Conservation (phyloP, 2,113 vertebrate genomes). For the Gavia stellata region DNA sequence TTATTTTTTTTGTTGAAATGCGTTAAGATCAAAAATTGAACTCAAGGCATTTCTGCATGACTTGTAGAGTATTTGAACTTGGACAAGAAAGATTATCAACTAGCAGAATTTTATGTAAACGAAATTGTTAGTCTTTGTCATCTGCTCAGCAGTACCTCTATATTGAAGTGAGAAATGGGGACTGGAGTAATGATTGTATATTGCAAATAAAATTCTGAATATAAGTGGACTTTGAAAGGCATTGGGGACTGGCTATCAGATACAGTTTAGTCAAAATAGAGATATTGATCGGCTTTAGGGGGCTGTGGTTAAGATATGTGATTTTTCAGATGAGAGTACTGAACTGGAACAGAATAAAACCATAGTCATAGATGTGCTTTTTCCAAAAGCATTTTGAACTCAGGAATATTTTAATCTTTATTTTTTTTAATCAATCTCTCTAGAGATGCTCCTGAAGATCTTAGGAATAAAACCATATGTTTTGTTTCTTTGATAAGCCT, state of each 20-base stretch:
- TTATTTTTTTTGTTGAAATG: background rate
- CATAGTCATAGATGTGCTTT: background rate
- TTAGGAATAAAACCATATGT: background rate
- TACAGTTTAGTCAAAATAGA: background rate
- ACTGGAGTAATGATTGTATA: background rate
- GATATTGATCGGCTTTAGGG: background rate
- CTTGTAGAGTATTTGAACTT: background rate
- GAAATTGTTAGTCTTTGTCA: background rate
- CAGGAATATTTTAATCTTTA: background rate
- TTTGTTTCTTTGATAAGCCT: background rate
- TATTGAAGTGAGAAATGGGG: background rate
- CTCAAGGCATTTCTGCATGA: background rate
- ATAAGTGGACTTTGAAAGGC: slow-evolving; percentile 44
- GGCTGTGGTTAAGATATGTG: background rate
- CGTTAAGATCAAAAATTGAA: background rate
- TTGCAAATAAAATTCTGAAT: slow-evolving; percentile 26
- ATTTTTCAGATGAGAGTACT: background rate
- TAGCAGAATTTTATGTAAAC: background rate
- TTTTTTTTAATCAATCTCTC: background rate
- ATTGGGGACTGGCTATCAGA: background rate
- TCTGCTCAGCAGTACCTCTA: background rate
- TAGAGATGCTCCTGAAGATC: background rate
- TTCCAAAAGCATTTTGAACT: background rate
- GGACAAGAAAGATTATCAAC: background rate
- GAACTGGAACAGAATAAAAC: background rate